Evolutionary conservation across 2,797 vertebrate genomes (phyloP), one percentile per base, ranked within the genome.

Genomic region (Phyllotis vaccarum): DNA sequence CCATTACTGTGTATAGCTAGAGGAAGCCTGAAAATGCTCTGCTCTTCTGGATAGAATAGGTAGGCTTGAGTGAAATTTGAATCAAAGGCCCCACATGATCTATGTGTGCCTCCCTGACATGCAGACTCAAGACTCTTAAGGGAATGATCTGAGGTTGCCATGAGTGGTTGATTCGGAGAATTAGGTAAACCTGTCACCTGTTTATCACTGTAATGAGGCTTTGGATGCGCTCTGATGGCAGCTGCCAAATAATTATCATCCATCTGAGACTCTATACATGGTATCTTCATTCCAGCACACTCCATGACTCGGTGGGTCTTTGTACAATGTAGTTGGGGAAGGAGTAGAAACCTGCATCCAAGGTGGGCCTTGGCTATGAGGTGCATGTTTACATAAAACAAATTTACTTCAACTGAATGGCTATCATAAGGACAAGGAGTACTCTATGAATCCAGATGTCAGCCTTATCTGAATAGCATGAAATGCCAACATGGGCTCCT

Each of bases 91-190:
- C 64, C 34, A 19, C 6, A 49, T 54, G 31, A 64, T 82, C 76
- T 80, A 1, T 29, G 29, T 31, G 79, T 80, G 46, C 87, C 78
- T 78, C 81, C 52, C 43, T 56, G 64, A 72, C 34, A 68, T 22
- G 70, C 74, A 74, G 49, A 81, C 78, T 81, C 49, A 40, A 90
- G 46, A 56, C 95, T 90, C 90, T 27, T 89, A 46, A 87, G 90
- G 68, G 88, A 79, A 66, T 86, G 52, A 58, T 90, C 58, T 82
- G 34, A 91, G 89, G 52, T 22, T 70, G 86, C 79, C 64, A 81
- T 89, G 87, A 64, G 54, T 70, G 70, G 70, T 80, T 96, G 92
- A 81, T 85, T 95, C 93, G 74, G 68, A 94, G 92, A 93, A 91
- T 86, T 37, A 46, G 27, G 64, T 34, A 40, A 87, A 29, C 72